These are phyloP conservation scores for Polyommatus iphigenia DNA, from an alignment of 2,888 invertebrate genomes.

Conservation along the genomic window DNA sequence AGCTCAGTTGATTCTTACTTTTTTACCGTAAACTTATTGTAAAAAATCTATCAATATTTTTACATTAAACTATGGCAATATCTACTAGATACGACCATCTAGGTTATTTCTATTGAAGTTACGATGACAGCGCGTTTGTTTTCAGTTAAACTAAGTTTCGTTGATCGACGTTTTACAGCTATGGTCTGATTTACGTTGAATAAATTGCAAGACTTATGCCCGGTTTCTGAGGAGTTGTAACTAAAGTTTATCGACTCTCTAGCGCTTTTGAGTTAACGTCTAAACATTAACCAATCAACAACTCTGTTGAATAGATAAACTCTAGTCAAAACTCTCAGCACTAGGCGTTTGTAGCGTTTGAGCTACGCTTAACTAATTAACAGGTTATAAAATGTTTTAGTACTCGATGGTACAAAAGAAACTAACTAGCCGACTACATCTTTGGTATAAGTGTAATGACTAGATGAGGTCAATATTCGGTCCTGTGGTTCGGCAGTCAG, in stretches of 20 bases:
- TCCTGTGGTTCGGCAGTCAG: conserved; percentile 14
- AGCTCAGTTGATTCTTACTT: conserved; percentile 75
- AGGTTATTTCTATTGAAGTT: conserved; percentile 41
- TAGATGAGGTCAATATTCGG: conserved; percentile 16
- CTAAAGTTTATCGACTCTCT: neutral
- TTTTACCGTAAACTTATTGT: conserved; percentile 71
- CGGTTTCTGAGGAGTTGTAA: neutral
- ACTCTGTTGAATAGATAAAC: neutral
- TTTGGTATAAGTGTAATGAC: conserved; percentile 14
- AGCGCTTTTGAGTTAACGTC: neutral
- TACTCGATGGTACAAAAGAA: conserved; percentile 22
- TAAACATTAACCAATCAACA: neutral
- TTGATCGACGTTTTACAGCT: conserved; percentile 24
- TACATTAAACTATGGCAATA: conserved; percentile 65
- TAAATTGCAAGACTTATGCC: neutral
- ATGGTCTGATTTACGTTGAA: conserved; percentile 16
- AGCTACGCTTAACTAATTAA: conserved; percentile 25
- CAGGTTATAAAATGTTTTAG: conserved; percentile 19
- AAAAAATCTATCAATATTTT: conserved; percentile 55
- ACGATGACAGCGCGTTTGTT: neutral
- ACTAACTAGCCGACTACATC: conserved; percentile 32
- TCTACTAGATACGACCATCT: conserved; percentile 42
- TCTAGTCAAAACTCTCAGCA: neutral
- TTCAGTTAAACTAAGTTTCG: conserved; percentile 30
- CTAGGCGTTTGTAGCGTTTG: neutral